Conservation (phyloP, 2,888 invertebrate species). For the Ethmia dodecea region DNA sequence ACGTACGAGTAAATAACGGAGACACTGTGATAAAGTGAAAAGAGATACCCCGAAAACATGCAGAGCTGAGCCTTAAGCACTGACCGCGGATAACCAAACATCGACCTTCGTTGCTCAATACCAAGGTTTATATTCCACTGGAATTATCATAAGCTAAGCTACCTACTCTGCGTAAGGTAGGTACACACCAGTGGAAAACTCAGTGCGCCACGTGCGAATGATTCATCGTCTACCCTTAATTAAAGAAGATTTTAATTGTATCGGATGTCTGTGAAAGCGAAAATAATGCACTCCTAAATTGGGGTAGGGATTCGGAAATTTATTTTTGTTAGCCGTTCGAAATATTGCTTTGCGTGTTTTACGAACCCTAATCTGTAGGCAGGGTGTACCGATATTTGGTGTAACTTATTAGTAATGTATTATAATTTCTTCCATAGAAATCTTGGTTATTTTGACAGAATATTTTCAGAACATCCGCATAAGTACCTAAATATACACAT, state of each 20-base stretch:
- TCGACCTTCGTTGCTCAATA: slow-evolving; percentile 30
- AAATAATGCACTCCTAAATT: slow-evolving; percentile 78
- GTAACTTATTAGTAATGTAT: no score
- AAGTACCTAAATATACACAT: no score
- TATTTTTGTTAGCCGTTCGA: slow-evolving; percentile 57
- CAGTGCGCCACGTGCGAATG: slow-evolving; percentile 78
- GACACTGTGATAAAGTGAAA: slow-evolving; percentile 74
- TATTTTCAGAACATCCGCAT: no score
- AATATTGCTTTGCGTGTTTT: slow-evolving; percentile 66
- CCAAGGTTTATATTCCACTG: slow-evolving; percentile 46
- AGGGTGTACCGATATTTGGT: no score
- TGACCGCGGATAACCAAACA: slow-evolving; percentile 27
- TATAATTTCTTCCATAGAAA: no score
- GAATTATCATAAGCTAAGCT: slow-evolving; percentile 33
- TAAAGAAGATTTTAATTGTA: slow-evolving; percentile 80
- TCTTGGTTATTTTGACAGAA: no score
- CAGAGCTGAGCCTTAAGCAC: slow-evolving; percentile 50
- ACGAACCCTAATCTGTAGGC: slow-evolving; percentile 17
- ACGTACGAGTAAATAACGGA: slow-evolving; percentile 74
- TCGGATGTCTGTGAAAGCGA: slow-evolving; percentile 77
- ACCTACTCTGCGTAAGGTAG: slow-evolving; percentile 42
- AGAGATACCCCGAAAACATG: slow-evolving; percentile 63
- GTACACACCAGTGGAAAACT: slow-evolving; percentile 72
- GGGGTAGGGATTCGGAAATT: slow-evolving; percentile 68
- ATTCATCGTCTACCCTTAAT: slow-evolving; percentile 76